Percentiles rank a stretch among this genome's conserved stretches.
Evolutionary conservation across 1,140 invertebrate species (phyloP).

Genomic region (Parapsyche elsis): DNA sequence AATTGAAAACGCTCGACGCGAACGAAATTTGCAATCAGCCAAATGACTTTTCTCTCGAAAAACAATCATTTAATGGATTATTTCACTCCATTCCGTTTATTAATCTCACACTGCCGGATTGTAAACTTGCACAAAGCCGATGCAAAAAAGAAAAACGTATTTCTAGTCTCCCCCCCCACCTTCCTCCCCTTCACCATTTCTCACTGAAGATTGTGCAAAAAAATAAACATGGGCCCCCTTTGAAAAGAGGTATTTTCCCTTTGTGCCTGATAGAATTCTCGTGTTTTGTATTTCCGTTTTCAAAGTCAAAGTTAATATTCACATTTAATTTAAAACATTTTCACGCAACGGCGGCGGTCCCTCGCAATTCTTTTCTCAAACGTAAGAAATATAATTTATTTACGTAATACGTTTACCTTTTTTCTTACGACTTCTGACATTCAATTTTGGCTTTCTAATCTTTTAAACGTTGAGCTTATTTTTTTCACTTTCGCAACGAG

Average conservation of each 20-base stretch:
- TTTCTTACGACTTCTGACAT: too few relatives aligned
- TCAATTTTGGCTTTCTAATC: too few relatives aligned
- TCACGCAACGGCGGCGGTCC: neutral
- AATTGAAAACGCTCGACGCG: neutral
- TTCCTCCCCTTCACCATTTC: neutral
- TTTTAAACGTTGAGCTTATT: too few relatives aligned
- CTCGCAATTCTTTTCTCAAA: neutral
- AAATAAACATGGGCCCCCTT: neutral
- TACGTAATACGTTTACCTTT: neutral
- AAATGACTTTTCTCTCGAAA: constrained; percentile 21
- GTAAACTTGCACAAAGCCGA: constrained; percentile 10
- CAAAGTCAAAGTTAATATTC: neutral
- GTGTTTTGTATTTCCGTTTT: neutral
- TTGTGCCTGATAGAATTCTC: constrained; percentile 7
- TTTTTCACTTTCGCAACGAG: neutral
- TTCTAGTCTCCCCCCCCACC: neutral
- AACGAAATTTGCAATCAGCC: constrained; percentile 24
- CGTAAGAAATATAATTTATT: neutral
- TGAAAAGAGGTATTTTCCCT: neutral
- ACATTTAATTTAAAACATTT: neutral
- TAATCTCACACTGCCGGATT: constrained; percentile 1
- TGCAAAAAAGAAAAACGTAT: constrained; percentile 1
- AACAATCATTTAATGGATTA: constrained; percentile 40
- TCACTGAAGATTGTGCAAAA: neutral
- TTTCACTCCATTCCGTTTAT: constrained; percentile 27